Evolutionary conservation across 2,888 invertebrate species (phyloP).

Genomic region (Eucriotettix oculatus): DNA sequence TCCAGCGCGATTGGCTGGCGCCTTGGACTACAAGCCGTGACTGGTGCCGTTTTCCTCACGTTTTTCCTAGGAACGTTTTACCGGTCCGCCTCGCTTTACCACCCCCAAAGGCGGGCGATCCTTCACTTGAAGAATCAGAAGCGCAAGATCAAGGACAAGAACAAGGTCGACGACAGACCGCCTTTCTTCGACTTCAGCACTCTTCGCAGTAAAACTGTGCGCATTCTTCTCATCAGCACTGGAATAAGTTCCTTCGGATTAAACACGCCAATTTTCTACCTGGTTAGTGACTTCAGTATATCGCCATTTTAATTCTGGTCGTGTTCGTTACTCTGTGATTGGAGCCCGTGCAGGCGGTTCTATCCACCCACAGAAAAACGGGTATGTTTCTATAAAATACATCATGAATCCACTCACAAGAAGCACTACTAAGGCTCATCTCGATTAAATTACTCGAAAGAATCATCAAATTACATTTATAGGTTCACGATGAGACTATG

Average conservation of each 20-base stretch:
- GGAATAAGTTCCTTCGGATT: slow-evolving; percentile 68
- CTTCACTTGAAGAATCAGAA: slow-evolving; percentile 80
- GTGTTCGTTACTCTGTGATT: too few relatives aligned
- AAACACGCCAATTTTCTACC: slow-evolving; percentile 68
- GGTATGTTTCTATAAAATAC: too few relatives aligned
- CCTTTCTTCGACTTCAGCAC: slow-evolving; percentile 79
- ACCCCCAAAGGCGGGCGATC: slow-evolving; percentile 72
- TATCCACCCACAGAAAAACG: too few relatives aligned
- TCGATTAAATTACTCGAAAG: too few relatives aligned
- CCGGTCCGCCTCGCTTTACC: slow-evolving; percentile 74
- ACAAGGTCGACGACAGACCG: slow-evolving; percentile 56
- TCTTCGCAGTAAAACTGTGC: slow-evolving; percentile 66
- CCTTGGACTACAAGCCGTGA: slow-evolving; percentile 66
- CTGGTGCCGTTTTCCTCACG: slow-evolving; percentile 66
- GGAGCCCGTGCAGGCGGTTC: too few relatives aligned
- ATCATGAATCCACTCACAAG: too few relatives aligned
- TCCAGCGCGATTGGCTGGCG: slow-evolving; percentile 64
- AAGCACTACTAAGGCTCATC: too few relatives aligned
- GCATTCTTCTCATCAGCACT: slow-evolving; percentile 64
- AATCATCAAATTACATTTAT: too few relatives aligned
- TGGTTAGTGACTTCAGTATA: slow-evolving; percentile 29
- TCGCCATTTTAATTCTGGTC: too few relatives aligned
- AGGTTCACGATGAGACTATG: too few relatives aligned
- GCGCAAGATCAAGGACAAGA: slow-evolving; percentile 64
- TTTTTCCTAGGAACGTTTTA: slow-evolving; percentile 77